A percentile compares a stretch with the other conserved stretches of the same genome.
Evolutionary conservation across 2,888 invertebrate species (phyloP).

Genomic region (Dinocampus coccinellae): DNA sequence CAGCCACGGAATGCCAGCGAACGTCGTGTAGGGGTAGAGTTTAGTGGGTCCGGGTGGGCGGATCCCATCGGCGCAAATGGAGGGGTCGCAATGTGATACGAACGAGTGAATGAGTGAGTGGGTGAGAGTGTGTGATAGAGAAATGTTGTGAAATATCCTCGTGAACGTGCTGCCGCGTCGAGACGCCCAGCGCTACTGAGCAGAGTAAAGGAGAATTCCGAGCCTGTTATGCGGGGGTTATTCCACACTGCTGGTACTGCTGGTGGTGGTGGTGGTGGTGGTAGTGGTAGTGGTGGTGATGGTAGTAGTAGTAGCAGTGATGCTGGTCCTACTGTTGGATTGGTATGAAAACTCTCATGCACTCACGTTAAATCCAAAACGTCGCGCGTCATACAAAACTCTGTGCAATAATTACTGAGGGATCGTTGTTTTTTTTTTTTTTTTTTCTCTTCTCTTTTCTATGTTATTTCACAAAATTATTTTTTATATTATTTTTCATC

Average conservation of each 20-base stretch:
- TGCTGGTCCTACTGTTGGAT: too few species aligned
- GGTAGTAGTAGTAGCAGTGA: too few species aligned
- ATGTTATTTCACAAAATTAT: too few species aligned
- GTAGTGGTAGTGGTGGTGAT: not conserved
- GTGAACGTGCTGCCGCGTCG: constrained; percentile 56
- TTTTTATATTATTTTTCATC: too few species aligned
- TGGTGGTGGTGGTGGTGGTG: constrained; percentile 3
- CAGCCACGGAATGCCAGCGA: constrained; percentile 30
- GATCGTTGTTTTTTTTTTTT: too few species aligned
- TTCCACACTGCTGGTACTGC: constrained; percentile 26
- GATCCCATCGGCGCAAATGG: constrained; percentile 41
- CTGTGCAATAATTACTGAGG: too few species aligned
- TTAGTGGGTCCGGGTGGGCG: constrained; percentile 41
- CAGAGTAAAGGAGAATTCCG: constrained; percentile 45
- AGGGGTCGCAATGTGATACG: constrained; percentile 20
- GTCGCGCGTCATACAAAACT: too few species aligned
- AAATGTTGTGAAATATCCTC: constrained; percentile 30
- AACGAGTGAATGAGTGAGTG: constrained; percentile 14
- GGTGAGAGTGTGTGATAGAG: constrained; percentile 23
- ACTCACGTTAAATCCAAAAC: too few species aligned
- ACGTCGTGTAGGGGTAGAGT: constrained; percentile 24
- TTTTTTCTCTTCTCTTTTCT: too few species aligned
- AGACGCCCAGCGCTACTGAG: constrained; percentile 60
- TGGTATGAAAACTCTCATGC: too few species aligned
- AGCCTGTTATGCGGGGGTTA: constrained; percentile 43